phyloP scores from a whole-genome alignment of 1,140 invertebrate genomes.

The Meteorus sp. region DNA sequence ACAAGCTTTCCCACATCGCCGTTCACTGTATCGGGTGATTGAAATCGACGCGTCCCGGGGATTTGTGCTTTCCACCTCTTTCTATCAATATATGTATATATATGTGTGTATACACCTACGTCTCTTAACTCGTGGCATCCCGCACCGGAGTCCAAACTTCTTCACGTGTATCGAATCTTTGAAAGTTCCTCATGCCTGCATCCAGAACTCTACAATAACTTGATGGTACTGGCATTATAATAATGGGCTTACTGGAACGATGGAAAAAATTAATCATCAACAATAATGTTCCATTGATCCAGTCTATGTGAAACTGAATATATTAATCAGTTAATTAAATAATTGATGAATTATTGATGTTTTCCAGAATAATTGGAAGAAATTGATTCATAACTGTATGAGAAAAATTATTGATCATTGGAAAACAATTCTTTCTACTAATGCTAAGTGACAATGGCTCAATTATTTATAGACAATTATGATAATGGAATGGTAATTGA shows the following conservation, averaged over 20 bases:
- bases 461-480: neutral
- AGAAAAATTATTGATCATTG: too few relatives aligned
- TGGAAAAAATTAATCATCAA: too few relatives aligned
- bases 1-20: constrained; percentile 30
- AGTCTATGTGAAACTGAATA: too few relatives aligned
- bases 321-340: too few relatives aligned
- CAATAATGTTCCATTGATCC: too few relatives aligned
- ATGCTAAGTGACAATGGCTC: too few relatives aligned
- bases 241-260: neutral
- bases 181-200: neutral
- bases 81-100: constrained; percentile 5
- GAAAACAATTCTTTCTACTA: too few relatives aligned
- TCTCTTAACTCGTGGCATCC: neutral
- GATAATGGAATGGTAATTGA: neutral
- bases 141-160: neutral
- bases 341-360: too few relatives aligned
- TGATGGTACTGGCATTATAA: neutral
- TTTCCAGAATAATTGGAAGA: too few relatives aligned
- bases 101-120: too few relatives aligned
- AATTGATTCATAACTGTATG: too few relatives aligned
- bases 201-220: neutral
- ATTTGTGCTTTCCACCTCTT: constrained; percentile 20
- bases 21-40: constrained; percentile 33
- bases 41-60: constrained; percentile 29
- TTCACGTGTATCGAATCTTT: constrained; percentile 3